Evolutionary conservation across 2,888 invertebrate genomes (phyloP).

Genomic region (Hartigia nigra): DNA sequence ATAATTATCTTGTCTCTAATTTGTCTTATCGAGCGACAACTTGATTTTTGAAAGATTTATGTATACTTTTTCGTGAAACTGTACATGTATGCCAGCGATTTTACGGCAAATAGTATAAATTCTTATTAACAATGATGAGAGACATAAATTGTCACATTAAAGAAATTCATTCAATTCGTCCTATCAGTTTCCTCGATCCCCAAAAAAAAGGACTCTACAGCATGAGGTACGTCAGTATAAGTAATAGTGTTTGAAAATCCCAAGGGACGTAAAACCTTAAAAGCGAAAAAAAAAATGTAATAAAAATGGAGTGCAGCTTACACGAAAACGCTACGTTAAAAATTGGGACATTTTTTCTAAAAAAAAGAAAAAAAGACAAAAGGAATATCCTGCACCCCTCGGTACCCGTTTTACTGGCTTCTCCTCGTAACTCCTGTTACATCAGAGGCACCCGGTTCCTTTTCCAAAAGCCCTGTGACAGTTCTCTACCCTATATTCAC

Average conservation of each 20-base stretch:
- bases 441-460: neutral
- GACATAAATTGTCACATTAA: neutral
- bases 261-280: neutral
- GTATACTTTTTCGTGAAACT: neutral
- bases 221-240: neutral
- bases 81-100: neutral
- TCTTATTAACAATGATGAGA: neutral
- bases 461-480: slow-evolving; percentile 1
- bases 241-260: neutral
- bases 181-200: neutral
- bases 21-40: neutral
- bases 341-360: slow-evolving; percentile 30
- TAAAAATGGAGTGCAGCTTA: neutral
- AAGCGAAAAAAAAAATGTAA: neutral
- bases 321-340: slow-evolving; percentile 11
- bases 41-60: no score
- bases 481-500: neutral
- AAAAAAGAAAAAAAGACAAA: slow-evolving; percentile 17
- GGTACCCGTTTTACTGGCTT: slow-evolving; percentile 8
- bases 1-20: neutral
- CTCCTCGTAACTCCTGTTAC: neutral
- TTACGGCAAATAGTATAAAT: neutral
- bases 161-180: neutral
- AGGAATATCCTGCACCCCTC: slow-evolving; percentile 9
- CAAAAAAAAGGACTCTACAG: neutral